phyloP scores from a whole-genome alignment of 2,888 invertebrate species.

The Clanis bilineata region DNA sequence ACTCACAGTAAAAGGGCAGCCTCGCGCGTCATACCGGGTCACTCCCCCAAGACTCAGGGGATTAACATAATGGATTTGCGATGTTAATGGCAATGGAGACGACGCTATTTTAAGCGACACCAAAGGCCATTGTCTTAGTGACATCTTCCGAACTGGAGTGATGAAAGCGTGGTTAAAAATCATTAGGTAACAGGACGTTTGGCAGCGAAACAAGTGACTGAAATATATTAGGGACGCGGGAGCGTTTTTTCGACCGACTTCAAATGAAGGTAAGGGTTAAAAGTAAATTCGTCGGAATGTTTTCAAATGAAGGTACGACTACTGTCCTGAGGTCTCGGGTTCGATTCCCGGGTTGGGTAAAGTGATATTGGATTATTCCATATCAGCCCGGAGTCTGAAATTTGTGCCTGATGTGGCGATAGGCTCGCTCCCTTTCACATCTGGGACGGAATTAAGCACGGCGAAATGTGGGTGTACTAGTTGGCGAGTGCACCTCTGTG shows the following conservation, averaged over 20 bases:
- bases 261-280: background rate
- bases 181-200: constrained; percentile 42
- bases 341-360: no score
- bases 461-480: no score
- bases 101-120: constrained; percentile 15
- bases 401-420: no score
- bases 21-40: constrained; percentile 10
- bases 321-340: no score
- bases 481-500: no score
- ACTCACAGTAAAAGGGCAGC: background rate
- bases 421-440: no score
- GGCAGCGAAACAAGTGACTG: constrained; percentile 30
- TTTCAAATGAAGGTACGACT: no score
- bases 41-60: constrained; percentile 1
- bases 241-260: constrained; percentile 10
- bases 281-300: no score
- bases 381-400: no score
- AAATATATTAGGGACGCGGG: constrained; percentile 16
- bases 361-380: no score
- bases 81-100: constrained; percentile 23
- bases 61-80: constrained; percentile 25
- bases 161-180: constrained; percentile 43
- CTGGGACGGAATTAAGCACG: no score
- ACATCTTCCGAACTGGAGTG: constrained; percentile 31
- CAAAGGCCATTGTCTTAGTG: constrained; percentile 32